Conservation (phyloP, 2,797 vertebrate species). For the Odontamblyopus lacepedii region DNA sequence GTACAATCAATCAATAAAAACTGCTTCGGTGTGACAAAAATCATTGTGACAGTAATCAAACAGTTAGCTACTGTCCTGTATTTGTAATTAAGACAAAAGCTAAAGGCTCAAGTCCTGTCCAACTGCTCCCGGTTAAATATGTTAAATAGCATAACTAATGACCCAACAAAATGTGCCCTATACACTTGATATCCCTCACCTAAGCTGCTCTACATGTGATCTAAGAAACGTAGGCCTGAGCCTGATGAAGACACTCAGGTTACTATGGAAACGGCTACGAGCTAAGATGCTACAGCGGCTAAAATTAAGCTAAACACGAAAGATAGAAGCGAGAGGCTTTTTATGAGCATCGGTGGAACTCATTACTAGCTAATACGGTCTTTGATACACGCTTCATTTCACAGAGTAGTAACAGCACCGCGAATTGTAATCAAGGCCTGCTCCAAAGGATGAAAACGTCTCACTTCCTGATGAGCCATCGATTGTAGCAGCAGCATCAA, state of each 20-base stretch:
- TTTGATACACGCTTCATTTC: constrained; percentile 8
- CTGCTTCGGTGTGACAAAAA: too few species aligned
- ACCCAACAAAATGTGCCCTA: too few species aligned
- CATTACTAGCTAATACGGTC: background rate
- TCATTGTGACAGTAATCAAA: too few species aligned
- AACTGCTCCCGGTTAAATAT: too few species aligned
- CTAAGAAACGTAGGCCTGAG: background rate
- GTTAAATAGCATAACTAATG: too few species aligned
- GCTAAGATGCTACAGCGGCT: constrained; percentile 41
- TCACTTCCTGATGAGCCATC: constrained; percentile 73
- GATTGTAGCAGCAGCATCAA: constrained; percentile 39
- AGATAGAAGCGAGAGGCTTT: background rate
- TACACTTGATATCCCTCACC: too few species aligned
- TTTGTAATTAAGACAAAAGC: too few species aligned
- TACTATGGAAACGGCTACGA: constrained; percentile 78
- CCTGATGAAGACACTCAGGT: constrained; percentile 54
- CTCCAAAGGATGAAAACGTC: constrained; percentile 31
- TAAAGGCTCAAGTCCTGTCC: too few species aligned
- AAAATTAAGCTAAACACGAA: constrained; percentile 26
- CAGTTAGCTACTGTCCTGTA: too few species aligned
- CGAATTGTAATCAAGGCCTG: constrained; percentile 56
- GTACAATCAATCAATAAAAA: too few species aligned
- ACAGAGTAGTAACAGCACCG: constrained; percentile 1
- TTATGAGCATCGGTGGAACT: background rate
- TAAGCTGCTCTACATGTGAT: background rate